Base-by-base conservation (phyloP, 2,888 invertebrate genomes). In the Linyphia triangularis region DNA sequence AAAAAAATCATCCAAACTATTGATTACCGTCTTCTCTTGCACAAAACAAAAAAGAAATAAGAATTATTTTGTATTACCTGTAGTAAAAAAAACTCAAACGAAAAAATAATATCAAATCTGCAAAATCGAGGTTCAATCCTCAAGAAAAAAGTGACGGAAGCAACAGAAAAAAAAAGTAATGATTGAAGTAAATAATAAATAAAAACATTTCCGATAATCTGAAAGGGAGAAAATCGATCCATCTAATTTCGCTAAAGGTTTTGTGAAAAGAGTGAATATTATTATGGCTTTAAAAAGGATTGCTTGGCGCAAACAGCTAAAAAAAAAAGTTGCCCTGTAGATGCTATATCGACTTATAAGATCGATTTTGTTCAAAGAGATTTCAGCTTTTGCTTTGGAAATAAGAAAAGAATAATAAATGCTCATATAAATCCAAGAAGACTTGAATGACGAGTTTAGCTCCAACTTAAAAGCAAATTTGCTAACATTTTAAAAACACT, bases 161-260 rank as follows among this genome's bases (percentile, higher is more conserved):
- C 37, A 37, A 61, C 40, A 28, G 28, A 37, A 82, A 65, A 63
- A 72, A 63, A 70, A 73, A 86, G 69, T 86, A 86, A 86, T 73
- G 86, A 86, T 75, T 81, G 61, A 67, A 78, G 73, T 86, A 81
- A 86, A 86, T 81, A 86, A 86, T 81, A 86, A 86, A 86, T 86
- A 86, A 86, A 86, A 86, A 79, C 81, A 67, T 73, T 86, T 86
- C 81, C 86, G 73, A 86, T 86, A 86, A 86, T 67, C 67, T 67
- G 81, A 82, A 81, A 81, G 69, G 70, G 67, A n/a, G 40, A 75
- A 73, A 81, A 79, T 86, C 86, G 81, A 86, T 86, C 30, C n/a
- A 33, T 65, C 86, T 86, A 86, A 86, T 86, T 86, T 81, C 65
- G 81, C 43, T 65, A 86, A 86, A 86, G 81, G 73, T 81, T 86